Evolutionary conservation across 2,797 vertebrate genomes (phyloP).

Genomic region (Strix occidentalis): DNA sequence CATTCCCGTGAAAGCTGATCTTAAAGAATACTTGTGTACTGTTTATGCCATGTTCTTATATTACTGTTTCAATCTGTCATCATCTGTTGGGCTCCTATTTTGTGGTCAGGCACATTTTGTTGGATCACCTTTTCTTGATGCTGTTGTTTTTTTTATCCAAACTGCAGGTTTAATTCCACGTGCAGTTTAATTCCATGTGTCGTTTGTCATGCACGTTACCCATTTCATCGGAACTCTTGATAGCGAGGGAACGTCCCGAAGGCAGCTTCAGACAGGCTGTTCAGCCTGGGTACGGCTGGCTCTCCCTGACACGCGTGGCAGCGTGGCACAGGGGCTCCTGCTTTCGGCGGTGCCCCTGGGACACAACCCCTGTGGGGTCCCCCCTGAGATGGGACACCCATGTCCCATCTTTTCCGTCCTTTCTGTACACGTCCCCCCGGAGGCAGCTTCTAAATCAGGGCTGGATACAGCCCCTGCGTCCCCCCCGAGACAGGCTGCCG

Average conservation of each 20-base stretch:
- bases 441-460: not conserved
- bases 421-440: not conserved
- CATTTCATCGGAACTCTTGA: rapidly evolving
- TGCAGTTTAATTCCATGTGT: not conserved
- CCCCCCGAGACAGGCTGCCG: not conserved
- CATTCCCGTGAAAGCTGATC: not conserved
- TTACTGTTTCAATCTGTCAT: not conserved
- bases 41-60: not conserved
- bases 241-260: rapidly evolving
- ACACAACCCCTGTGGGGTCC: rapidly evolving
- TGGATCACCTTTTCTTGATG: not conserved
- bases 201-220: not conserved
- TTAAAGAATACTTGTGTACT: not conserved
- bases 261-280: not conserved
- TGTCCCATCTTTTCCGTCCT: not conserved
- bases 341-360: not conserved
- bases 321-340: not conserved
- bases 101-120: not conserved
- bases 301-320: not conserved
- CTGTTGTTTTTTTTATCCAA: not conserved
- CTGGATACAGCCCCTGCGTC: not conserved
- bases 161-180: not conserved
- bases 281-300: too few relatives aligned
- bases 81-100: not conserved
- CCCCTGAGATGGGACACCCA: rapidly evolving